These are phyloP conservation scores for Bembecia ichneumoniformis DNA, from an alignment of 2,888 invertebrate genomes.

Conservation along the genomic window DNA sequence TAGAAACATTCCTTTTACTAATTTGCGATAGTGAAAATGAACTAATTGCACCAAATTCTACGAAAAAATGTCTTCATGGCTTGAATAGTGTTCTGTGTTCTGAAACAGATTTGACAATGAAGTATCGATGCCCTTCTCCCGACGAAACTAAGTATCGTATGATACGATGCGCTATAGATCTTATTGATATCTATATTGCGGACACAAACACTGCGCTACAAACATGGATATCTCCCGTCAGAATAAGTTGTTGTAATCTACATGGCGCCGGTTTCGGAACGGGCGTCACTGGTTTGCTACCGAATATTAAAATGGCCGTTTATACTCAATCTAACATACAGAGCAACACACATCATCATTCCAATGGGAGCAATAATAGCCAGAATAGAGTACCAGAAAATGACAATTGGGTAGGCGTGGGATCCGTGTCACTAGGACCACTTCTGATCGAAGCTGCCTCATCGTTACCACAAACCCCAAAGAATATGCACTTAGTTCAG, in stretches of 20 bases:
- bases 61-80: conserved; percentile 86
- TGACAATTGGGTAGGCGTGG: conserved; percentile 93
- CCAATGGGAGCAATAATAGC: conserved; percentile 61
- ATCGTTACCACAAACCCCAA: conserved; percentile 83
- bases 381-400: conserved; percentile 49
- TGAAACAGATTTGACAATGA: conserved; percentile 77
- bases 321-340: conserved; percentile 78
- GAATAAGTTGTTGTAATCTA: conserved; percentile 93
- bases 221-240: conserved; percentile 89
- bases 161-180: conserved; percentile 90
- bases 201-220: conserved; percentile 91
- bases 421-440: conserved; percentile 91
- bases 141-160: conserved; percentile 95
- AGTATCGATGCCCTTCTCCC: conserved; percentile 83
- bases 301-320: conserved; percentile 76
- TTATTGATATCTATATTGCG: conserved; percentile 90
- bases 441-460: conserved; percentile 90
- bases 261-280: conserved; percentile 92
- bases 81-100: conserved; percentile 77
- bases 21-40: conserved; percentile 92
- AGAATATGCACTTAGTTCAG: conserved; percentile 82
- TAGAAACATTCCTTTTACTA: conserved; percentile 90
- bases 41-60: conserved; percentile 84
- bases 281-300: conserved; percentile 89
- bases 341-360: conserved; percentile 64